Conservation (phyloP, 1,140 invertebrate genomes). For the Bathynomus jamesi region DNA sequence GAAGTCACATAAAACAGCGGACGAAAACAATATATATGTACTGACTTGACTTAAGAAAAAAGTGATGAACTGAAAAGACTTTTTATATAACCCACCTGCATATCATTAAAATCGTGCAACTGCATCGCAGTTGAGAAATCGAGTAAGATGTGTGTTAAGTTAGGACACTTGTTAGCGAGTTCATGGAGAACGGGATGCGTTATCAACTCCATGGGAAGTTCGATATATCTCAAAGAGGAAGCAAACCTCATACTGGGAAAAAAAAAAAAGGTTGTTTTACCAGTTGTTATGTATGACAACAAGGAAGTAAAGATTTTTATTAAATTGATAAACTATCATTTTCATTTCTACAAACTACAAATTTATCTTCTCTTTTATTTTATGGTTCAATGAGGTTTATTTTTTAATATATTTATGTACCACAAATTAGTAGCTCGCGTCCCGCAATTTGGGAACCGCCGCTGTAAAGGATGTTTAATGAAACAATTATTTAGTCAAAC, state of each 20-base stretch:
- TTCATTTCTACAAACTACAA: too few relatives aligned
- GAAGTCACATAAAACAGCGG: background rate
- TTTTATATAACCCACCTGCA: slow-evolving; percentile 55
- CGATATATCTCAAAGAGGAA: slow-evolving; percentile 84
- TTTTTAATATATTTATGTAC: too few relatives aligned
- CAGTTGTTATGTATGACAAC: too few relatives aligned
- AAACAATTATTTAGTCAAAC: too few relatives aligned
- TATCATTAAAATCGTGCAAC: slow-evolving; percentile 96
- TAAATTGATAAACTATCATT: too few relatives aligned
- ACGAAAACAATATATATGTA: too few relatives aligned
- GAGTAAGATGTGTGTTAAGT: slow-evolving; percentile 92
- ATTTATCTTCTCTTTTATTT: too few relatives aligned
- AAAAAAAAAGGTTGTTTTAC: slow-evolving; percentile 38
- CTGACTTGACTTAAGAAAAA: background rate
- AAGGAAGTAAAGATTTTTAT: too few relatives aligned
- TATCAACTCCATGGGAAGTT: slow-evolving; percentile 94
- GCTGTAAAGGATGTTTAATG: too few relatives aligned
- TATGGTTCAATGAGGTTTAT: too few relatives aligned
- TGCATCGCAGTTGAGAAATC: slow-evolving; percentile 99
- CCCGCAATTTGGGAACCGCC: too few relatives aligned
- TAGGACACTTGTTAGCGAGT: slow-evolving; percentile 91
- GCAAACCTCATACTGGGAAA: slow-evolving; percentile 71
- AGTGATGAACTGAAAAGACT: background rate
- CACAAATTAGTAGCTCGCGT: too few relatives aligned
- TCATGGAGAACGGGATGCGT: slow-evolving; percentile 97